These are phyloP conservation scores for Drosophila glabriapex DNA, from an alignment of 2,888 invertebrate genomes.

Conservation along the genomic window DNA sequence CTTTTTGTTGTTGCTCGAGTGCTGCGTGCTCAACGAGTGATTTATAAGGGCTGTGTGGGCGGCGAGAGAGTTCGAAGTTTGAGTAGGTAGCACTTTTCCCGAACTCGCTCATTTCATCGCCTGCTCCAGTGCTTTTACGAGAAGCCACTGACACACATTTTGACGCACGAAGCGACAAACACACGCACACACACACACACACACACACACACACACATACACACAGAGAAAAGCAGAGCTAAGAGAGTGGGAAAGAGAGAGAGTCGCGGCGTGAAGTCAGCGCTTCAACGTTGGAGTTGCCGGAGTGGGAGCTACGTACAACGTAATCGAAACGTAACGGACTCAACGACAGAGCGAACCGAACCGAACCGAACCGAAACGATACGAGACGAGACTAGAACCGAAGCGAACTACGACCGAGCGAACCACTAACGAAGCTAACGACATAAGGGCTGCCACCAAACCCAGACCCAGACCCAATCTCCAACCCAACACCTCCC, in stretches of 20 bases:
- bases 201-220: constrained; percentile 33
- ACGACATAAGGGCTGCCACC: constrained; percentile 50
- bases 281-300: constrained; percentile 30
- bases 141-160: constrained; percentile 80
- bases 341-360: constrained; percentile 19
- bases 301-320: constrained; percentile 55
- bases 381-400: constrained; percentile 14
- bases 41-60: constrained; percentile 47
- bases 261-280: constrained; percentile 47
- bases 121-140: constrained; percentile 41
- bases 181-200: constrained; percentile 26
- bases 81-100: constrained; percentile 23
- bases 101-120: constrained; percentile 14
- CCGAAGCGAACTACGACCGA: constrained; percentile 14
- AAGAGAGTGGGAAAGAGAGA: constrained; percentile 9
- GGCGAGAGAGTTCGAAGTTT: constrained; percentile 13
- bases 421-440: constrained; percentile 63
- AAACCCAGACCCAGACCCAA: neutral
- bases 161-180: constrained; percentile 42
- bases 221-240: neutral
- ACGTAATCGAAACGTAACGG: constrained; percentile 54
- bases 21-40: constrained; percentile 76
- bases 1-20: constrained; percentile 45
- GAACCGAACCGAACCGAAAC: constrained; percentile 3
- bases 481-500: constrained; percentile 1